Evolutionary conservation across 2,888 invertebrate genomes (phyloP).

Genomic region (Xanthorhoe designata): DNA sequence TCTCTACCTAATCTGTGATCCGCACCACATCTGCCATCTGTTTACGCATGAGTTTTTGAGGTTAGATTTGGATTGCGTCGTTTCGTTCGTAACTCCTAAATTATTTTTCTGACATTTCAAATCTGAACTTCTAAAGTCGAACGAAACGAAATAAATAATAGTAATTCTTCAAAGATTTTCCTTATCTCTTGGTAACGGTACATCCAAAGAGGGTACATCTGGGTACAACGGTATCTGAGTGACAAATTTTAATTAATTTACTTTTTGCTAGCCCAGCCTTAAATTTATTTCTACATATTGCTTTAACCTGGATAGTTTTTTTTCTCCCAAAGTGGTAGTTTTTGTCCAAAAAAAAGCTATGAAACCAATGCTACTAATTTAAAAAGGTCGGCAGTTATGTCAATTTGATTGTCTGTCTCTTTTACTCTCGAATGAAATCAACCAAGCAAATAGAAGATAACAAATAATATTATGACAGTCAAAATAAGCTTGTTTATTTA

Average conservation of each 20-base stretch:
- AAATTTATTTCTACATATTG: no score
- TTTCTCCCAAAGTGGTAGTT: background rate
- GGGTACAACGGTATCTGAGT: no score
- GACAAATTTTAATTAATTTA: no score
- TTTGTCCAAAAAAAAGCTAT: background rate
- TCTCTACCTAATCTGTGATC: no score
- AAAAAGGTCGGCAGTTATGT: background rate
- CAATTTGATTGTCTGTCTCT: background rate
- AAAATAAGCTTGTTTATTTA: background rate
- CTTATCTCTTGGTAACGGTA: no score
- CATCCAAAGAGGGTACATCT: no score
- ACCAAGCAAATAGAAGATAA: background rate
- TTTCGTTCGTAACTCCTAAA: background rate
- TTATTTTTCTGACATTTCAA: background rate
- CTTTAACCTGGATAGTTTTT: no score
- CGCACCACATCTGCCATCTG: no score
- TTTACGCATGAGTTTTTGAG: constrained; percentile 56
- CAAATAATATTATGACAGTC: background rate
- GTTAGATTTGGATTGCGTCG: constrained; percentile 44
- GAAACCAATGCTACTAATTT: background rate
- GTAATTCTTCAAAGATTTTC: no score
- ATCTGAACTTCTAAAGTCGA: no score
- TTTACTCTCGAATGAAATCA: background rate
- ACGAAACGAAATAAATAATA: no score
- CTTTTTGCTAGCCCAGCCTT: no score